Base-by-base conservation (phyloP, 2,888 invertebrate species). In the Phaedon cochleariae region DNA sequence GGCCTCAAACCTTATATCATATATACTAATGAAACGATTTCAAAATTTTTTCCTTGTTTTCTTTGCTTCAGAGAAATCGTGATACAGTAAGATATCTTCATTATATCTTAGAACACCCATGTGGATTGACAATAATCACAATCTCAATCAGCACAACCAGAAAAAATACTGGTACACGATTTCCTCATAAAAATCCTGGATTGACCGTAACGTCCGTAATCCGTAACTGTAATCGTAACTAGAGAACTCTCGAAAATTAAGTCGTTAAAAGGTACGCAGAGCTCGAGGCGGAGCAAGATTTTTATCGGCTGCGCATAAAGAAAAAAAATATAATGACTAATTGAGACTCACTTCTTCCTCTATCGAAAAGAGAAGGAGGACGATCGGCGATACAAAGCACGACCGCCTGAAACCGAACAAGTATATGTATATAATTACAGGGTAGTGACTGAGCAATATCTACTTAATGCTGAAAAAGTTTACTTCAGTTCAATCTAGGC, bases 211-310 rank as follows among this genome's bases (percentile, higher is more conserved):
- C n/a, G n/a, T 34, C 34, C 34, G 41, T 15, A 62, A 62, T 54
- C 55, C 49, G 53, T 62, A 62, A 53, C 62, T 53, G 66, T 62
- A 66, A 59, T 51, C 41, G n/a, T 54, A 34, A 37, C 62, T 57
- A 57, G 52, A 58, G 51, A 54, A 41, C 57, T 12, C 49, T 61
- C 49, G 62, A 63, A 68, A 65, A 68, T 68, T 68, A 68, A 68
- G 68, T 68, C 63, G 68, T 68, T 68, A 68, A 65, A 58, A 48
- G 26, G 26, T 26, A 26, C 46, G 60, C 31, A 10, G 29, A 22
- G 58, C 68, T 54, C 46, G 53, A 52, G 63, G 68, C 68, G 58
- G 46, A 49, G 53, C 65, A 57, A 65, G 62, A 65, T 68, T 65
- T n/a, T 21, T 68, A 63, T 60, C 65, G 64, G 45, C 54, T 46